Percentiles rank a stretch among this genome's conserved stretches.
phyloP scores from a whole-genome alignment of 2,797 vertebrate genomes.

The Cephalopachus bancanus region DNA sequence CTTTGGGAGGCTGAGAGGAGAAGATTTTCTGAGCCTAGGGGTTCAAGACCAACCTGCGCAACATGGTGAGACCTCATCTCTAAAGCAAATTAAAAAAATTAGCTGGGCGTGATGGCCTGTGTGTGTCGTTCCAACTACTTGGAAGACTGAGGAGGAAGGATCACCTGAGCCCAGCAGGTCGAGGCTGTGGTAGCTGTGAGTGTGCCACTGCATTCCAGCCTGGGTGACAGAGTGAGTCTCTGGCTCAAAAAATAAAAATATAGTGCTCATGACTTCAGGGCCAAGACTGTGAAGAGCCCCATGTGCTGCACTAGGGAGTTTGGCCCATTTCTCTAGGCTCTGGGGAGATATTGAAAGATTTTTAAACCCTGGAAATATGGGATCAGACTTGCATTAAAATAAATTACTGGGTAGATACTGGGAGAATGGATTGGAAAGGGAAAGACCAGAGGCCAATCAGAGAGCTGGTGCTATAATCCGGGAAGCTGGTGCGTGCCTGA shows the following conservation, averaged over 20 bases:
- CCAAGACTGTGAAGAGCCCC: background rate
- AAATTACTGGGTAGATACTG: background rate
- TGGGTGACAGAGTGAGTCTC: no score
- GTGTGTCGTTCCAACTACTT: no score
- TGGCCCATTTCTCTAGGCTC: background rate
- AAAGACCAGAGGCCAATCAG: background rate
- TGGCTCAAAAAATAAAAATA: background rate
- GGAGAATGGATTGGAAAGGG: background rate
- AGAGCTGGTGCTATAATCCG: background rate
- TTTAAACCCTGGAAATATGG: background rate
- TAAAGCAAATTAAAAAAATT: no score
- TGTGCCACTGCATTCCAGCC: no score
- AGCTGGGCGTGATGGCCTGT: no score
- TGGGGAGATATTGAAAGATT: background rate
- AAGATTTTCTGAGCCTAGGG: no score
- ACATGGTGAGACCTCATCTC: no score
- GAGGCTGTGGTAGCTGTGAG: no score
- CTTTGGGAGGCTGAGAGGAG: no score
- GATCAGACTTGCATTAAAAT: conserved; percentile 8
- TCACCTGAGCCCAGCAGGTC: no score
- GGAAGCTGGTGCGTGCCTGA: background rate
- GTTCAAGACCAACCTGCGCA: no score
- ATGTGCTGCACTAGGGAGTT: background rate
- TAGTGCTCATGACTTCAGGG: background rate
- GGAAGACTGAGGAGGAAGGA: no score